Evolutionary conservation across 2,888 invertebrate genomes (phyloP), one percentile per base, ranked within the genome.

Genomic region (Ligdia adustata): DNA sequence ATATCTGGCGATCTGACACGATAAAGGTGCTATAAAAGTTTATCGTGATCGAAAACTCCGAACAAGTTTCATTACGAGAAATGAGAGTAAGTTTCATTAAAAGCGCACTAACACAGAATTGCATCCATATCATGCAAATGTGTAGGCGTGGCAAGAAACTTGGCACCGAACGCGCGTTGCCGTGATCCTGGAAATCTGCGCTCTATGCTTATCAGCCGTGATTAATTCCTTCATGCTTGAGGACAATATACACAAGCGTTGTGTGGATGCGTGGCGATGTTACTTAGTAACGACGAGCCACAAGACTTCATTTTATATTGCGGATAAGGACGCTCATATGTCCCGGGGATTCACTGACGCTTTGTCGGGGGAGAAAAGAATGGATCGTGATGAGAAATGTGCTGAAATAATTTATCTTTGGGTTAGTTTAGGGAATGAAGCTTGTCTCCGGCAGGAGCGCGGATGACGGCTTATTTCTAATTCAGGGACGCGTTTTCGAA

Each of bases 331-430:
- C 68, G 72, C 74, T 79, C 77, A 72, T 79, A 82, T 72, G 79
- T 81, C 75, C 75, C 72, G 66, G 71, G 77, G 80, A 82, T 80
- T 83, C 79, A 72, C 69, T 74, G 74, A 75, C 77, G 79, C 75
- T 82, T 82, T 83, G 81, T 81, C 72, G 75, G 71, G 71, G 72
- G 70, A 74, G 74, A 70, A 83, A 84, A 83, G 78, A 83, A 82
- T 80, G 72, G 75, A 75, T 79, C 76, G 74, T 78, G 78, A 81
- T 84, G 82, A 81, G 80, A 86, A 85, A 86, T 83, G 78, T 79
- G 73, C 73, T 70, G 72, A 79, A 84, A 88, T 84, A 86, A 86
- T 85, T 85, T 85, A 84, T 85, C 79, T 79, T 79, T 67, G 72
- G 79, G 79, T 82, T 77, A 79, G 80, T 79, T 83, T 77, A 73